Evolutionary conservation across 2,888 invertebrate species (phyloP).

Genomic region (Pyrochroa serraticornis): DNA sequence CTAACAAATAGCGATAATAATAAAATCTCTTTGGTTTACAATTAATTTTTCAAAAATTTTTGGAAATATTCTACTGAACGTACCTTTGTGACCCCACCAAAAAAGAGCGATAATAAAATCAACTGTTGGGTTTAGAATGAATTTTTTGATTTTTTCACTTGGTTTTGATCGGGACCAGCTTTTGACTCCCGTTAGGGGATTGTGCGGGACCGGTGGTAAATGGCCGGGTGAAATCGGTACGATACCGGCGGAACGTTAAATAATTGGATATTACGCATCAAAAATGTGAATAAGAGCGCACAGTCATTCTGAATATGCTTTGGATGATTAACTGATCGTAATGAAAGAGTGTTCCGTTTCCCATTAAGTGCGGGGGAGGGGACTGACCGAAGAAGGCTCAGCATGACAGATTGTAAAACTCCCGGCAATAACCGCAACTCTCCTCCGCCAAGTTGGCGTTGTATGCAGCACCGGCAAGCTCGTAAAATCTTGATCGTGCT

Average conservation of each 20-base stretch:
- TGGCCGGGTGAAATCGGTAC: too few species aligned
- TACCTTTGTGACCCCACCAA: too few species aligned
- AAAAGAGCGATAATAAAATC: too few species aligned
- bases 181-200: neutral
- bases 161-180: too few species aligned
- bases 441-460: neutral
- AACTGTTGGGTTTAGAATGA: too few species aligned
- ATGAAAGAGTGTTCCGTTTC: conserved; percentile 42
- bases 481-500: neutral
- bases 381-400: conserved; percentile 9
- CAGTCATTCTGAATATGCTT: conserved; percentile 42
- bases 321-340: conserved; percentile 40
- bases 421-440: conserved; percentile 10
- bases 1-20: too few species aligned
- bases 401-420: conserved; percentile 16
- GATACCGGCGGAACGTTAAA: conserved; percentile 30
- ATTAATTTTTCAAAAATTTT: too few species aligned
- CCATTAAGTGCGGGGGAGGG: conserved; percentile 22
- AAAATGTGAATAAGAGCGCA: conserved; percentile 41
- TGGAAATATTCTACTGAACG: too few species aligned
- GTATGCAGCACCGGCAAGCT: too few species aligned
- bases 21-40: too few species aligned
- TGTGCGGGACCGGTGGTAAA: neutral
- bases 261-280: conserved; percentile 46
- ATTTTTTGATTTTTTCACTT: too few species aligned